Evolutionary conservation across 2,888 invertebrate genomes (phyloP).

Genomic region (Spilosoma lubricipeda): DNA sequence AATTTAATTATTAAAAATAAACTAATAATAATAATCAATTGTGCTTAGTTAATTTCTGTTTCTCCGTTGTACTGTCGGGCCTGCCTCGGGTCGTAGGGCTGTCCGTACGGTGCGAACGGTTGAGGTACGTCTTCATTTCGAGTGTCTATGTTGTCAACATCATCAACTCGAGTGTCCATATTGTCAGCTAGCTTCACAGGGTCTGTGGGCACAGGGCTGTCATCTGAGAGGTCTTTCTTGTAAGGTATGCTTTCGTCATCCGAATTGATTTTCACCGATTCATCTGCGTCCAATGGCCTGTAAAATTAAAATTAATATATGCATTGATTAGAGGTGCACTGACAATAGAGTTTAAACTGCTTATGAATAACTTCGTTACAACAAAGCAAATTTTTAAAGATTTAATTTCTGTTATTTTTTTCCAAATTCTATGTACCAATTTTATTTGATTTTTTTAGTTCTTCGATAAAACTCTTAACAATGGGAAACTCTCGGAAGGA

Average conservation of each 20-base stretch:
- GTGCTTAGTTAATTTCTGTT: slow-evolving; percentile 77
- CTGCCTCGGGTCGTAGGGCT: slow-evolving; percentile 49
- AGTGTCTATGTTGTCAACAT: slow-evolving; percentile 44
- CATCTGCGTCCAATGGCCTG: slow-evolving; percentile 77
- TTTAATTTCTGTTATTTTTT: no score
- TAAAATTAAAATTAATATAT: slow-evolving; percentile 19
- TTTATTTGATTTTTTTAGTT: no score
- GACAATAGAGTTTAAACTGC: no score
- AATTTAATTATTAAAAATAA: neutral
- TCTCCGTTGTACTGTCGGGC: slow-evolving; percentile 73
- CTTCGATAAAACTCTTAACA: no score
- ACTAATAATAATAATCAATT: neutral
- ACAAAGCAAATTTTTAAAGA: no score
- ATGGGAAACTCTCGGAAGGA: no score
- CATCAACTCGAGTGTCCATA: slow-evolving; percentile 7
- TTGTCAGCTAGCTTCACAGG: slow-evolving; percentile 66
- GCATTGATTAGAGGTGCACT: neutral
- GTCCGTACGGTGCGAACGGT: slow-evolving; percentile 59
- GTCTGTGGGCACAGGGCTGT: slow-evolving; percentile 75
- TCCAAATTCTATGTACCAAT: no score
- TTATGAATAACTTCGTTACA: no score
- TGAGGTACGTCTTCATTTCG: slow-evolving; percentile 40
- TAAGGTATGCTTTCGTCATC: slow-evolving; percentile 83
- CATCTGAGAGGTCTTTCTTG: slow-evolving; percentile 78
- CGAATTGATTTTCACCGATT: slow-evolving; percentile 77